Percentiles rank a stretch among this genome's conserved stretches.
phyloP scores from a whole-genome alignment of 1,140 invertebrate genomes.

The Ptiloglossa arizonensis region DNA sequence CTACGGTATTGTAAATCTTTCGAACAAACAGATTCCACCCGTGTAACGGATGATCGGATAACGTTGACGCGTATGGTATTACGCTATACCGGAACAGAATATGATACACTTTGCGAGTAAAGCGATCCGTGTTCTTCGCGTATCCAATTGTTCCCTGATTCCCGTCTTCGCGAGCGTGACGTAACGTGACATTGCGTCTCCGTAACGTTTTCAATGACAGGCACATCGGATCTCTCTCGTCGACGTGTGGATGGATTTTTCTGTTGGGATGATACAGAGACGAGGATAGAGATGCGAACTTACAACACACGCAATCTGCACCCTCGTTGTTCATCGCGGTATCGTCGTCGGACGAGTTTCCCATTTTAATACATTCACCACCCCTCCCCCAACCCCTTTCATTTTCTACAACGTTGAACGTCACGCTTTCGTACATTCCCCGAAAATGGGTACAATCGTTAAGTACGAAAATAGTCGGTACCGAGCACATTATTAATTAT shows the following conservation, averaged over 20 bases:
- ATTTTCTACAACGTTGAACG: neutral
- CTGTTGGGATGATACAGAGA: conserved; percentile 46
- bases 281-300: conserved; percentile 50
- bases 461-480: no score
- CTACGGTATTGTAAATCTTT: neutral
- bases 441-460: no score
- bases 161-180: conserved; percentile 24
- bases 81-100: conserved; percentile 31
- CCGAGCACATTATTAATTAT: no score
- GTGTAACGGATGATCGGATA: neutral
- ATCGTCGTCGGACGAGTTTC: neutral
- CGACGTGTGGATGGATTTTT: conserved; percentile 28
- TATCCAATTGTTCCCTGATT: conserved; percentile 27
- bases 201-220: conserved; percentile 30
- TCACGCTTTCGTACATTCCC: no score
- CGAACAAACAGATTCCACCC: neutral
- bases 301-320: conserved; percentile 44
- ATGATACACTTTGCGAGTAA: conserved; percentile 28
- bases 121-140: neutral
- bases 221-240: neutral
- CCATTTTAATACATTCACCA: neutral
- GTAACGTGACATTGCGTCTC: conserved; percentile 32
- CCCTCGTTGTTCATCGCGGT: conserved; percentile 55
- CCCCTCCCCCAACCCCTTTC: neutral
- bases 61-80: neutral